Base-by-base conservation (phyloP, 2,797 vertebrate species). In the Pogonophryne albipinna region DNA sequence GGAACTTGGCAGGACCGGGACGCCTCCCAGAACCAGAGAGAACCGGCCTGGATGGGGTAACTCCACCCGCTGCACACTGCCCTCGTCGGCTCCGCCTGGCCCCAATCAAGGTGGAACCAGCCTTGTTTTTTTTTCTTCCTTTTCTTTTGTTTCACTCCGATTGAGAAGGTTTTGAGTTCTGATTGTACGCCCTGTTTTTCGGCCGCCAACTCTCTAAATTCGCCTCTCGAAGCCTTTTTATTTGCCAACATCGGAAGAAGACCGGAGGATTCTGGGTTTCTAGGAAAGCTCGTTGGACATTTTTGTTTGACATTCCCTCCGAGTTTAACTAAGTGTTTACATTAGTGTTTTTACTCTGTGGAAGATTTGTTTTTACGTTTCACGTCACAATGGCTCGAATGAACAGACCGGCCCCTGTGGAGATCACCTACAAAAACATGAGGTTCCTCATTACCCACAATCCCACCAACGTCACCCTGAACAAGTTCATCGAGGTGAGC, bases 361-460 rank as follows among this genome's bases (percentile, higher is more conserved):
- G 82, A 85, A 87, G 80, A 83, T 94, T 88, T 90, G 92, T 87
- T 38, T 38, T 9, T 85, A 86, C 74, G 9, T 83, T 16, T 38
- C 8, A 38, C 34, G 85, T 84, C 83, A 94, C 93, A 81, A 99
- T 99, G 98, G 98, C 98, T 93, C 97, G 98, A 94, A 99, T 99
- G 97, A 99, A 99, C 95, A 95, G 97, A 93, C 98, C 98, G 62
- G 98, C 98, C 94, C 98, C 98, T 78, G 98, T 99, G 94, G 98
- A 99, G 95, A 99, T 99, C 95, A 99, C 97, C 81, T 99, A 99
- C 95, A 99, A 99, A 93, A 99, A 99, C 94, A 99, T 99, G 98
- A 96, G 98, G 95, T 99, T 99, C 91, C 97, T 99, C 91, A 99
- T 99, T 85, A 99, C 98, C 90, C 98, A 99, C 94, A 99, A 99